Evolutionary conservation across 2,888 invertebrate genomes (phyloP).

Genomic region (Cataglyphis cursor): DNA sequence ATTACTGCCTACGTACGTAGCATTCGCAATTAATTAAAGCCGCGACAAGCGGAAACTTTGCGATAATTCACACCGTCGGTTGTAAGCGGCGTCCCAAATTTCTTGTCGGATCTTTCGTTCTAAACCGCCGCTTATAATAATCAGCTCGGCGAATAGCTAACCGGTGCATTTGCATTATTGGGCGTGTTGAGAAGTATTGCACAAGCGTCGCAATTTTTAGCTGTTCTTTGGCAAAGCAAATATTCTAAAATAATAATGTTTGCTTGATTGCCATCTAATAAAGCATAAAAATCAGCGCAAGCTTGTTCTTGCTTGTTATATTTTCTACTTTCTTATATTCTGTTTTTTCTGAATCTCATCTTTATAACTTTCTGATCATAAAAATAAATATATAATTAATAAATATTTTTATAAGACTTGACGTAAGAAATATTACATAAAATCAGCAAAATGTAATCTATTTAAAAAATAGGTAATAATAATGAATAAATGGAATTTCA

Average conservation of each 20-base stretch:
- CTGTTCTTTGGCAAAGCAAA: background rate
- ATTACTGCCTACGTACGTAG: slow-evolving; percentile 16
- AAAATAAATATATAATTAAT: background rate
- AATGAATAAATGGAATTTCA: background rate
- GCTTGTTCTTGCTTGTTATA: too few species aligned
- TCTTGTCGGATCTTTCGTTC: slow-evolving; percentile 23
- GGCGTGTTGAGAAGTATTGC: slow-evolving; percentile 5
- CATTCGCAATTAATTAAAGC: slow-evolving; percentile 41
- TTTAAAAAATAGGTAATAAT: background rate
- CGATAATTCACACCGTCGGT: slow-evolving; percentile 16
- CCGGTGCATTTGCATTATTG: slow-evolving; percentile 39
- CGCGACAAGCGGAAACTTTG: slow-evolving; percentile 26
- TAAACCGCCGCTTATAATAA: slow-evolving; percentile 35
- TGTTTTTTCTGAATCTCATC: background rate
- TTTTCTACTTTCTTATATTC: background rate
- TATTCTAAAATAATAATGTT: background rate
- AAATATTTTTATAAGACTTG: background rate
- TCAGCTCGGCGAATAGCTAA: slow-evolving; percentile 15
- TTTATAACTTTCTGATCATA: background rate
- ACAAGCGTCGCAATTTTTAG: background rate
- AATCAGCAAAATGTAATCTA: background rate
- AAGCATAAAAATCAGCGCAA: background rate
- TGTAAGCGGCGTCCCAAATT: slow-evolving; percentile 16
- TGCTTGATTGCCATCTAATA: background rate
- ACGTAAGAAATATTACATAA: background rate